Evolutionary conservation across 2,113 vertebrate species (phyloP).

Genomic region (Leucopternis melanops): DNA sequence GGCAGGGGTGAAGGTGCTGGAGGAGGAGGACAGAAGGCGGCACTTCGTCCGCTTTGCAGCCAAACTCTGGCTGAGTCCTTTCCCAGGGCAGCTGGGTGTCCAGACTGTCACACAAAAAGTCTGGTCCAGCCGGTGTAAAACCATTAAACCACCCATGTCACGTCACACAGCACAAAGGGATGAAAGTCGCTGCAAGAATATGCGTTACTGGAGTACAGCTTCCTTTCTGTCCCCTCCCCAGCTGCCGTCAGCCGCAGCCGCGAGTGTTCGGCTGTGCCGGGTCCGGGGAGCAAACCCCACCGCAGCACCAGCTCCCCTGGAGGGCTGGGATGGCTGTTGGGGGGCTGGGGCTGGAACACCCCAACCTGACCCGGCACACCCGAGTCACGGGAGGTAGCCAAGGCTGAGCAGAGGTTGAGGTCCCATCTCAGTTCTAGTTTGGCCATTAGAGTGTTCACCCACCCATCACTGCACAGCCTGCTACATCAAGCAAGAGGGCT

Average conservation of each 20-base stretch:
- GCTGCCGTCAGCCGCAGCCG: rapidly evolving
- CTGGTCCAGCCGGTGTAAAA: background rate
- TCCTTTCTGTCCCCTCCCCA: background rate
- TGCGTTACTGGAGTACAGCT: background rate
- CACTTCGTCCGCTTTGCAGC: background rate
- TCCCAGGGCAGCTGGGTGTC: background rate
- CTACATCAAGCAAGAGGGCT: background rate
- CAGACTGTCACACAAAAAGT: background rate
- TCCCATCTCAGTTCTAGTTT: background rate
- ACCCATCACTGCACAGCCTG: background rate
- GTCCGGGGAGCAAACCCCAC: background rate
- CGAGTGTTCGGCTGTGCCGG: background rate
- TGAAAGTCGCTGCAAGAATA: rapidly evolving
- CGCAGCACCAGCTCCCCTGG: rapidly evolving
- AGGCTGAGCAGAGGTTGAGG: background rate
- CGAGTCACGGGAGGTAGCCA: background rate
- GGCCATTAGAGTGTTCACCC: background rate
- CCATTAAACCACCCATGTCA: background rate
- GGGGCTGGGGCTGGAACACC: background rate
- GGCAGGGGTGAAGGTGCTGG: background rate
- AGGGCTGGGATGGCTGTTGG: background rate
- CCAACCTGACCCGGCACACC: background rate
- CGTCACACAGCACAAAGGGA: rapidly evolving
- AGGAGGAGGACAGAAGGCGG: background rate
- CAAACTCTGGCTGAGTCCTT: background rate